Base-by-base conservation (phyloP, 2,113 vertebrate species). In the Brachirus orientalis region DNA sequence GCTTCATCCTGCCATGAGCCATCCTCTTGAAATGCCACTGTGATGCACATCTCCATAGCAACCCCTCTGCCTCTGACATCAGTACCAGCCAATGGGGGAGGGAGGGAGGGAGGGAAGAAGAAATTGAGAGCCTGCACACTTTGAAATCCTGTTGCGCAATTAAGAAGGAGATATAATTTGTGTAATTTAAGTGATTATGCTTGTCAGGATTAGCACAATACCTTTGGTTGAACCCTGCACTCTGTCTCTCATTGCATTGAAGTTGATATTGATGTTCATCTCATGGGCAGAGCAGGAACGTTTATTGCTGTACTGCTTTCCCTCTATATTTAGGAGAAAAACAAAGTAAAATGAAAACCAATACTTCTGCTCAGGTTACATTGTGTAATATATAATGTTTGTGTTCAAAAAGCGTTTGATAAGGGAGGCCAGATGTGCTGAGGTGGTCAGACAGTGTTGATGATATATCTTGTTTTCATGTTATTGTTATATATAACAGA, bases 51-150 rank as follows among this genome's bases (percentile, higher is more conserved):
- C 83, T 77, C 92, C 86, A 89, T 86, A 80, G 90, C 81, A 94
- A 92, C 92, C 58, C 51, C 70, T 87, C 89, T 86, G 71, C 82
- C 79, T 83, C 85, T 92, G 92, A 91, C 91, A 89, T 91, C 88
- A 88, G 81, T 58, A 76, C 63, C 66, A 85, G 81, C 88, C 88
- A 90, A 88, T 75, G 72, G 64, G 69, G 52, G 60, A 43, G 57
- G 6, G 10, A 53, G 52, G 41, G 65, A 72, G 69, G 52, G 60
- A 43, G 57, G 6, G 10, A 53, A 48, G 41, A 63, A 72, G 63
- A 67, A 63, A 79, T 69, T 44, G 71, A 84, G 74, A 35, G 76
- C 72, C 82, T 72, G 71, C 75, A 86, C 86, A 68, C 78, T 87
- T 63, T 69, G 52, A 77, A 75, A 80, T 81, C 75, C 80, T 79